Evolutionary conservation across 2,113 vertebrate species (phyloP).

Genomic region (Hymenochirus boettgeri): DNA sequence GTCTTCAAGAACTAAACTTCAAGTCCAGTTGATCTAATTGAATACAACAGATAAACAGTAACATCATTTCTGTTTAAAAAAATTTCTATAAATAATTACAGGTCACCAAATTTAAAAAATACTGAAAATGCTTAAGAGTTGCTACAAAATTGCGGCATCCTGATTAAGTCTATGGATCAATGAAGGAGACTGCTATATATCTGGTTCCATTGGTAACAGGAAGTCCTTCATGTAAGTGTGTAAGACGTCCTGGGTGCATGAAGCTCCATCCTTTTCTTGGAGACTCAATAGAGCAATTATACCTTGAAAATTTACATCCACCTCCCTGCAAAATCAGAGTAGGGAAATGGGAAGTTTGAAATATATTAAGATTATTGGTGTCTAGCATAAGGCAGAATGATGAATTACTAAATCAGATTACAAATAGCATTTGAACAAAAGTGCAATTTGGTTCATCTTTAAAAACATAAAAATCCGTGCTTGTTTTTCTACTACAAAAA

Average conservation of each 20-base stretch:
- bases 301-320: slow-evolving; percentile 91
- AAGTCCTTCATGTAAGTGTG: slow-evolving; percentile 95
- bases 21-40: too few species aligned
- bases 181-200: slow-evolving; percentile 96
- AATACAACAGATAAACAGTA: slow-evolving; percentile 20
- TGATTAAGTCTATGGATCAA: slow-evolving; percentile 76
- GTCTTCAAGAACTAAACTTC: too few species aligned
- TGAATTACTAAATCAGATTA: too few species aligned
- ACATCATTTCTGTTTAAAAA: slow-evolving; percentile 47
- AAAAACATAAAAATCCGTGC: too few species aligned
- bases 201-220: slow-evolving; percentile 90
- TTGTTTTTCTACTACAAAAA: too few species aligned
- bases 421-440: too few species aligned
- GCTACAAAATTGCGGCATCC: slow-evolving; percentile 1
- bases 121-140: slow-evolving; percentile 26
- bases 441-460: too few species aligned
- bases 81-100: slow-evolving; percentile 60
- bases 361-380: too few species aligned
- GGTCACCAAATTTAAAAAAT: slow-evolving; percentile 13
- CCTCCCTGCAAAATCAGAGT: slow-evolving; percentile 73
- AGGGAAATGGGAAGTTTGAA: neutral
- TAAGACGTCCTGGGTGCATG: slow-evolving; percentile 95
- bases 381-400: too few species aligned
- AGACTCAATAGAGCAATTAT: slow-evolving; percentile 91
- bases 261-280: slow-evolving; percentile 97